A percentile compares a stretch with the other conserved stretches of the same genome.
Conservation (phyloP, 2,113 vertebrate genomes). For the Smithornis capensis region DNA sequence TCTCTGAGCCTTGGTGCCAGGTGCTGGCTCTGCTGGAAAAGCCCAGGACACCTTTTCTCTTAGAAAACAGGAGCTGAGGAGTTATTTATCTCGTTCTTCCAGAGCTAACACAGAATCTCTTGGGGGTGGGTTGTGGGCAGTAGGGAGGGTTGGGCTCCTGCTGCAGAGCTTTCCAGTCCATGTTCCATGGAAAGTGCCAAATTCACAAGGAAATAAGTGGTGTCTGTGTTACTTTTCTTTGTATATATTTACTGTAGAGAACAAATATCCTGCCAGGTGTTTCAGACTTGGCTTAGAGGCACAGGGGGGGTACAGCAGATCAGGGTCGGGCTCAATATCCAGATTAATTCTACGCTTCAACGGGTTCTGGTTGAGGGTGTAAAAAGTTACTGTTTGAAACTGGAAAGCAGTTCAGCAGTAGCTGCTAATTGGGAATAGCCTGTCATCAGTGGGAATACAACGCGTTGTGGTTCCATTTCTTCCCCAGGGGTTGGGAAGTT, state of each 20-base stretch:
- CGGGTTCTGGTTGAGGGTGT: neutral
- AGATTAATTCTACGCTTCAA: accelerated
- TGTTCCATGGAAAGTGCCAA: neutral
- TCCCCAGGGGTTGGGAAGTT: neutral
- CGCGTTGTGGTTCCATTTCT: neutral
- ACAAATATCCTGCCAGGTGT: neutral
- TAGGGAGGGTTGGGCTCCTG: neutral
- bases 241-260: neutral
- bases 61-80: neutral
- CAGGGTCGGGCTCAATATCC: neutral
- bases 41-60: neutral
- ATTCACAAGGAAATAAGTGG: neutral
- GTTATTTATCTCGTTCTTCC: conserved; percentile 40
- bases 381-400: neutral
- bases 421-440: neutral
- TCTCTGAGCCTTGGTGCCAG: neutral
- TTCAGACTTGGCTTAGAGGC: neutral
- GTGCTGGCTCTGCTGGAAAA: neutral
- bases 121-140: neutral
- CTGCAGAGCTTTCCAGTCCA: neutral
- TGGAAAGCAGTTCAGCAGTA: neutral
- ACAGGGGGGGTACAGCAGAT: neutral
- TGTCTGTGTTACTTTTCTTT: neutral
- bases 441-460: accelerated
- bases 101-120: neutral